Conservation (phyloP, 2,113 vertebrate species). For the Mustelus asterias region DNA sequence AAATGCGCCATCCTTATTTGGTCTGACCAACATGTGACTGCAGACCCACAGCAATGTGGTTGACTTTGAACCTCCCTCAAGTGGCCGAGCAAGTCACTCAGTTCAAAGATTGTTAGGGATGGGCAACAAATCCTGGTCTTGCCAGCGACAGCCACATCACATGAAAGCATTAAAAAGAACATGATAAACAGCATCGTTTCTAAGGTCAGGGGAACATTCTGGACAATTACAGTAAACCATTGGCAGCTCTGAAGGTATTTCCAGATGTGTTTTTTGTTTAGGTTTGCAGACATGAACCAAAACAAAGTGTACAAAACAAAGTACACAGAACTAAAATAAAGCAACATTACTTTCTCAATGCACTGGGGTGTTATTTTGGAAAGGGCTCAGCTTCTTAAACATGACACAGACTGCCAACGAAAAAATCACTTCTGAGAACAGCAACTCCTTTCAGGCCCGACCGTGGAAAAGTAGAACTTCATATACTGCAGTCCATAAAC, state of each 20-base stretch:
- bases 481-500: not conserved
- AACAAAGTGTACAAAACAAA: not conserved
- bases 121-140: not conserved
- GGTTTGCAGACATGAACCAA: constrained; percentile 1
- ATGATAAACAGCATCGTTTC: not conserved
- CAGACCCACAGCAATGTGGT: not conserved
- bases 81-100: not conserved
- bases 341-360: not conserved
- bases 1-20: not conserved
- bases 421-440: not conserved
- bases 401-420: not conserved
- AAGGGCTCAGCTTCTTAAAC: not conserved
- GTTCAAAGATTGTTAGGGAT: not conserved
- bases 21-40: not conserved
- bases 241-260: constrained; percentile 8
- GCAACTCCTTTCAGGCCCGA: not conserved
- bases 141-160: not conserved
- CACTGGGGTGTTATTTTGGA: not conserved
- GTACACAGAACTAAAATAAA: not conserved
- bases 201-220: not conserved
- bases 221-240: not conserved
- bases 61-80: not conserved
- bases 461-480: not conserved
- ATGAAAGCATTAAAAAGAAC: not conserved
- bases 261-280: not conserved